Evolutionary conservation across 1,140 invertebrate species (phyloP).

Genomic region (Homalodisca vitripennis): DNA sequence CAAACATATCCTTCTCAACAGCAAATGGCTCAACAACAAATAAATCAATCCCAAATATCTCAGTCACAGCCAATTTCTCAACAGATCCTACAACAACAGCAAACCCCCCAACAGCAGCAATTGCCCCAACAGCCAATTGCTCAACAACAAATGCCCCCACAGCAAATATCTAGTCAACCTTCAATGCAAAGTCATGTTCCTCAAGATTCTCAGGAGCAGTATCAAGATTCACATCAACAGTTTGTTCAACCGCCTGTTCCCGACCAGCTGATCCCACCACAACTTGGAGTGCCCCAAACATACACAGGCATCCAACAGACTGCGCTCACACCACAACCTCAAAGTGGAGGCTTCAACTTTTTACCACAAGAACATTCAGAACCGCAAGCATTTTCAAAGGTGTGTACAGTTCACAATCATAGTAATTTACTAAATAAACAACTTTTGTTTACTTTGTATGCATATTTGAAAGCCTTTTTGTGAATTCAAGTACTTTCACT

Average conservation of each 20-base stretch:
- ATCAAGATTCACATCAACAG: conserved; percentile 22
- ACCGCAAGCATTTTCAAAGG: background rate
- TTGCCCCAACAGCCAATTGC: conserved; percentile 32
- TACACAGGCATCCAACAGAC: conserved; percentile 3
- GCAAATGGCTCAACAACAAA: conserved; percentile 2
- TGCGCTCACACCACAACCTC: background rate
- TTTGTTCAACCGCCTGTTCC: conserved; percentile 1
- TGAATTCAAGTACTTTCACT: too few relatives aligned
- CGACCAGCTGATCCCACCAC: conserved; percentile 36
- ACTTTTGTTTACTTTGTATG: too few relatives aligned
- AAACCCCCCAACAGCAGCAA: conserved; percentile 25
- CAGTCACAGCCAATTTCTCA: conserved; percentile 32
- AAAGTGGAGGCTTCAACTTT: conserved; percentile 5
- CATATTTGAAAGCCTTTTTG: too few relatives aligned
- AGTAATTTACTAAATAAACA: too few relatives aligned
- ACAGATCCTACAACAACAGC: conserved; percentile 26
- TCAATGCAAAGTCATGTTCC: conserved; percentile 24
- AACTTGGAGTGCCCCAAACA: background rate
- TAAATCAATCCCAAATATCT: conserved; percentile 21
- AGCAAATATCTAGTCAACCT: conserved; percentile 32
- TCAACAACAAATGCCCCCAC: conserved; percentile 34
- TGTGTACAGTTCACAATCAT: background rate
- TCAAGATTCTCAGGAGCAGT: conserved; percentile 13
- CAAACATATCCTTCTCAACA: too few relatives aligned
- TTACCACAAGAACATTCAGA: background rate